phyloP scores from a whole-genome alignment of 2,113 vertebrate genomes.

The Dascyllus trimaculatus region DNA sequence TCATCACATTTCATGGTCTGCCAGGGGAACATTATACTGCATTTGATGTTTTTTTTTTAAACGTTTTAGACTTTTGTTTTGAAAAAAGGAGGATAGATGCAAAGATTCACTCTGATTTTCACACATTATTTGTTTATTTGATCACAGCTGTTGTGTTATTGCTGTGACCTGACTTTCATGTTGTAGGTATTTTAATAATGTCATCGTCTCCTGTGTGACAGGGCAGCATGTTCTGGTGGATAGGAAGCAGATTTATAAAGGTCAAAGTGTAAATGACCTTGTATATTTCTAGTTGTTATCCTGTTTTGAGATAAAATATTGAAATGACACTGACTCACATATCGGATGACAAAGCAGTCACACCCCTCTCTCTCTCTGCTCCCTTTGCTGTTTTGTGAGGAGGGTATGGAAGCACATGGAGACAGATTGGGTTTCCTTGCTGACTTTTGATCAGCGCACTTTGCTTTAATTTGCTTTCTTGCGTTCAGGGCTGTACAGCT shows the following conservation, averaged over 20 bases:
- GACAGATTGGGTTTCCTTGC: background rate
- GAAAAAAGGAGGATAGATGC: background rate
- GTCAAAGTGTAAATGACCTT: constrained; percentile 7
- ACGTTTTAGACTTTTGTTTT: background rate
- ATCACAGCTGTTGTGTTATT: background rate
- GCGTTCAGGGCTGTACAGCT: constrained; percentile 42
- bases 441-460: constrained; percentile 24
- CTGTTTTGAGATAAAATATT: constrained; percentile 11
- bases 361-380: too few relatives aligned
- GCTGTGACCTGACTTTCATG: constrained; percentile 13
- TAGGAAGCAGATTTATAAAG: constrained; percentile 1
- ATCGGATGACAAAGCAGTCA: constrained; percentile 1
- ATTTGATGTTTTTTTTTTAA: background rate
- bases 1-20: constrained; percentile 9
- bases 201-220: constrained; percentile 1
- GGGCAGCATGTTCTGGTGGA: background rate
- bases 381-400: background rate
- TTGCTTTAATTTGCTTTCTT: constrained; percentile 60
- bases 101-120: background rate
- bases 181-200: constrained; percentile 18
- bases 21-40: constrained; percentile 7
- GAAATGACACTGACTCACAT: background rate
- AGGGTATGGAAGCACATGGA: constrained; percentile 5
- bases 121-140: background rate
- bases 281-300: constrained; percentile 11